A percentile compares a stretch with the other conserved stretches of the same genome.
Conservation (phyloP, 2,888 invertebrate genomes). For the Platerodrilus igneus region DNA sequence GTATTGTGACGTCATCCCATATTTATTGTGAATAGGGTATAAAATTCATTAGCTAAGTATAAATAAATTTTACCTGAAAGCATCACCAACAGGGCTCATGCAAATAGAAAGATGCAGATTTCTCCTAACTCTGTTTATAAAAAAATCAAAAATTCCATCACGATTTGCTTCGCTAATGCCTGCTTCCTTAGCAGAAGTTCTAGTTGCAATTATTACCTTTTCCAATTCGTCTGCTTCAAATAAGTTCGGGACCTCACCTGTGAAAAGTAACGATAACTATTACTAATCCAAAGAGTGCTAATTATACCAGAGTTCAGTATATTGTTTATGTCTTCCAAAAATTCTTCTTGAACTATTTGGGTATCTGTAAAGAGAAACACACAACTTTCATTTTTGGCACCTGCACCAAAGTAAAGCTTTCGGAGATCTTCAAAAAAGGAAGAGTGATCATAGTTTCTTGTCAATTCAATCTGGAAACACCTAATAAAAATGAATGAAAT, state of each 20-base stretch:
- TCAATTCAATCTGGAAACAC: slow-evolving; percentile 84
- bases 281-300: slow-evolving; percentile 2
- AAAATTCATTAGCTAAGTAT: no score
- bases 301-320: slow-evolving; percentile 76
- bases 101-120: slow-evolving; percentile 83
- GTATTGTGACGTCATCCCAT: no score
- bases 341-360: slow-evolving; percentile 85
- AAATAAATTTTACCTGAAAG: slow-evolving; percentile 59
- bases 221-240: slow-evolving; percentile 84
- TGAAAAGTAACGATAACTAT: not conserved
- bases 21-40: no score
- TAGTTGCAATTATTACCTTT: slow-evolving; percentile 70
- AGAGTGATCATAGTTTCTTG: slow-evolving; percentile 74
- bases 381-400: slow-evolving; percentile 66
- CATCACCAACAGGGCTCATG: slow-evolving; percentile 87
- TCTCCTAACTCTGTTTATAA: slow-evolving; percentile 75
- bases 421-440: slow-evolving; percentile 84
- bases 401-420: slow-evolving; percentile 73
- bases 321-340: slow-evolving; percentile 88
- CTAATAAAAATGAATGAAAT: slow-evolving; percentile 51
- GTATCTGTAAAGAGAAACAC: slow-evolving; percentile 88
- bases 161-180: slow-evolving; percentile 64
- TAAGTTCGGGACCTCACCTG: slow-evolving; percentile 87
- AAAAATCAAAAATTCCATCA: slow-evolving; percentile 80
- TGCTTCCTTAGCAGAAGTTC: slow-evolving; percentile 64